phyloP scores from a whole-genome alignment of 2,888 invertebrate genomes.

The Colletes collaris region DNA sequence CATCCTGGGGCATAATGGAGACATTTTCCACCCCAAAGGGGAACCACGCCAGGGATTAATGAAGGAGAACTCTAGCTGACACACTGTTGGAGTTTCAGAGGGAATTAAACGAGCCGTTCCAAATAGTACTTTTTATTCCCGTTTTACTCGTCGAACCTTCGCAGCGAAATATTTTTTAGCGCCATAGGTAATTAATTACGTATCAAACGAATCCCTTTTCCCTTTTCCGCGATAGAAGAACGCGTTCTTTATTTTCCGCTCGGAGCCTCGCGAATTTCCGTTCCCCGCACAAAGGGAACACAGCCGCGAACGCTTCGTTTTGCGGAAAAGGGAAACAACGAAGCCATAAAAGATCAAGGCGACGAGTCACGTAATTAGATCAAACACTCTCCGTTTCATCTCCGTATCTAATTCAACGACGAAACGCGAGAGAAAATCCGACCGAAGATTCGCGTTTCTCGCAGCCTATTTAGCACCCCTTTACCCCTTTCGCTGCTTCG shows the following conservation, averaged over 20 bases:
- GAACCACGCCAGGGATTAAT: conserved; percentile 17
- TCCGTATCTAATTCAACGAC: conserved; percentile 2
- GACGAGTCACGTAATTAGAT: conserved; percentile 16
- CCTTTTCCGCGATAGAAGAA: background rate
- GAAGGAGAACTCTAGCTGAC: conserved; percentile 17
- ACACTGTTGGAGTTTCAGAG: conserved; percentile 9
- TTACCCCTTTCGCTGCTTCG: conserved; percentile 12
- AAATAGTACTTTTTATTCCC: conserved; percentile 1
- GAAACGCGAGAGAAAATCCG: conserved; percentile 7
- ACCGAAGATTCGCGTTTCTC: conserved; percentile 3
- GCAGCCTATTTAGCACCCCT: conserved; percentile 16
- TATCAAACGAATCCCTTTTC: background rate
- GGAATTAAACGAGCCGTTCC: conserved; percentile 11
- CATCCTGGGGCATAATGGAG: conserved; percentile 13
- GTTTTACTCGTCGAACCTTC: background rate
- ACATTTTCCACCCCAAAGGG: conserved; percentile 26
- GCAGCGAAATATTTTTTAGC: background rate
- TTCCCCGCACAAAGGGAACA: background rate
- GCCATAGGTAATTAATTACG: no score
- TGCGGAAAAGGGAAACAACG: background rate
- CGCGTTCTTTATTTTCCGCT: background rate
- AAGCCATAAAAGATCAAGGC: conserved; percentile 3
- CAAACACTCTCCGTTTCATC: conserved; percentile 7
- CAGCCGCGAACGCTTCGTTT: background rate
- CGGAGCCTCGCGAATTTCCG: background rate